Base-by-base conservation (phyloP, 2,797 vertebrate species). In the Amblyopsis hoosieri region DNA sequence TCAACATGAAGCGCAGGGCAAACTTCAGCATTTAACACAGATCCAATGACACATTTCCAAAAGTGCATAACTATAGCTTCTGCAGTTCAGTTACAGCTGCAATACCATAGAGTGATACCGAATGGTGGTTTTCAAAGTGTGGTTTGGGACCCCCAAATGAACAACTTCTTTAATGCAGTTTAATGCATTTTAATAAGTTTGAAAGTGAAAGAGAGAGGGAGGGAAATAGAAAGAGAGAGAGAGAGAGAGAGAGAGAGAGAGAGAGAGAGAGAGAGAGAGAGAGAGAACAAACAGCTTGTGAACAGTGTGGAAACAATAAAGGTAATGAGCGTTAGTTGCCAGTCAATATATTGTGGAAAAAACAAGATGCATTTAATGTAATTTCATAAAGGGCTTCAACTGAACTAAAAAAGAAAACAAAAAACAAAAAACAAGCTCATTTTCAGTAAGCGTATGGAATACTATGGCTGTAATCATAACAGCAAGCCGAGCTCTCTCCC, bases 301-400 rank as follows among this genome's bases (percentile, higher is more conserved):
- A 67, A 54, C 37, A 42, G 33, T 57, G 67, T 54, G 52, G 42
- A 59, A 45, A 29, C 5, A n/a, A 42, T 13, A 61, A 66, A 85
- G 81, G 84, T 79, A 87, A 82, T 75, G 71, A 82, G 60, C 75
- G 65, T 19, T 64, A 77, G 55, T 10, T 84, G 76, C 31, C 72
- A 13, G 60, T 67, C 47, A 48, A 58, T 68, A 69, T 61, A 7
- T 67, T 53, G 69, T 69, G 78, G 69, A 86, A 82, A 85, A 65
- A 13, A n/a, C 45, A 52, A 37, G 62, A 54, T 23, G 60, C 3
- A 29, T 71, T 88, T 89, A 83, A 85, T 79, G 79, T 75, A 45
- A 72, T 81, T 85, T 76, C 64, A 75, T 29, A 0, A 66, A 72
- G 33, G 14, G 62, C 63, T 68, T 61, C 46, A 37, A 57, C 31